Evolutionary conservation across 2,888 invertebrate genomes (phyloP).

Genomic region (Agrypnus murinus): DNA sequence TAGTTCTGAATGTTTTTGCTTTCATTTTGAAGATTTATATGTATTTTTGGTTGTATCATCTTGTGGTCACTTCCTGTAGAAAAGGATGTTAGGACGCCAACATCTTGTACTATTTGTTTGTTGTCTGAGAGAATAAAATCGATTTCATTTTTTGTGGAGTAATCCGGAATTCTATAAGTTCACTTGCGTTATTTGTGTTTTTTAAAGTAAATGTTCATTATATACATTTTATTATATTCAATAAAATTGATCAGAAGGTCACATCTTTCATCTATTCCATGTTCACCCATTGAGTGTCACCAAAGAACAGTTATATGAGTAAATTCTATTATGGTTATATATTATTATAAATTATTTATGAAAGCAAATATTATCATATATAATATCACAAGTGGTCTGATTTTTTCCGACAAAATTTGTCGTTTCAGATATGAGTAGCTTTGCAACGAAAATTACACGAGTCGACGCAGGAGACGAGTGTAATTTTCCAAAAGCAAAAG

Average conservation of each 20-base stretch:
- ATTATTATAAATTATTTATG: no score
- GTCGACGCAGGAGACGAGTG: no score
- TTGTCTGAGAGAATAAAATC: constrained; percentile 6
- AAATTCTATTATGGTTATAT: no score
- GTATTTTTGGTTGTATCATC: neutral
- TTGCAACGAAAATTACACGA: no score
- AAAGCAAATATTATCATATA: no score
- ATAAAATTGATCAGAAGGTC: neutral
- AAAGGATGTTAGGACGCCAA: neutral
- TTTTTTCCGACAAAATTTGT: no score
- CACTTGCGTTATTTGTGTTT: neutral
- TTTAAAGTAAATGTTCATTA: neutral
- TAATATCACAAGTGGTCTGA: no score
- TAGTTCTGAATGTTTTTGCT: neutral
- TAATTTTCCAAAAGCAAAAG: no score
- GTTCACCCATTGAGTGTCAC: constrained; percentile 1
- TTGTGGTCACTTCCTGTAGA: constrained; percentile 4
- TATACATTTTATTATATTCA: neutral
- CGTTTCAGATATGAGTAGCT: no score
- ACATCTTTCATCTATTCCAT: constrained; percentile 6
- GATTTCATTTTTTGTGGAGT: neutral
- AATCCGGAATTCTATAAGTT: neutral
- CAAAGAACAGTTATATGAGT: no score
- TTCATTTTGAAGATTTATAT: neutral
- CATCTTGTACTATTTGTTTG: no score